Conservation (phyloP, 2,888 invertebrate species). For the Clunio marinus region DNA sequence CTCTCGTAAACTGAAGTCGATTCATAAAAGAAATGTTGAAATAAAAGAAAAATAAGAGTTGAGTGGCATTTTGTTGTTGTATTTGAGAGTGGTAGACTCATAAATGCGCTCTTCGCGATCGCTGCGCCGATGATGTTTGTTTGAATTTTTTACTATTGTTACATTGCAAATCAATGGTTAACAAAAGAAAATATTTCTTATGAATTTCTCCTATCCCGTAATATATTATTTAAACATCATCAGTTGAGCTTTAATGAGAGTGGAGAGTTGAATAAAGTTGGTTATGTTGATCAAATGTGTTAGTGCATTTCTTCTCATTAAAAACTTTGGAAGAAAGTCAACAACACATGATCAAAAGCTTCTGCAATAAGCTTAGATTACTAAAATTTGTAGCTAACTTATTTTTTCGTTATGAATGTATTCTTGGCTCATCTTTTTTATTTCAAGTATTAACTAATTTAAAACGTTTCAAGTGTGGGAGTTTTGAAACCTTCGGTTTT, state of each 20-base stretch:
- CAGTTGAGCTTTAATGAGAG: background rate
- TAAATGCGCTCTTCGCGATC: background rate
- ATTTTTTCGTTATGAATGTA: too few species aligned
- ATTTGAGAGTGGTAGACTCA: slow-evolving; percentile 26
- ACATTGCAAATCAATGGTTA: too few species aligned
- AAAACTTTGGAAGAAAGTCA: background rate
- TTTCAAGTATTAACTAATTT: too few species aligned
- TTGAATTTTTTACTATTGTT: background rate
- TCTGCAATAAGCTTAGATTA: too few species aligned
- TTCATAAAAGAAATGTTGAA: slow-evolving; percentile 33
- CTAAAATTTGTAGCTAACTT: too few species aligned
- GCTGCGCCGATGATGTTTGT: background rate
- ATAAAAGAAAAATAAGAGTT: slow-evolving; percentile 19
- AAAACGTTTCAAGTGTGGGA: too few species aligned
- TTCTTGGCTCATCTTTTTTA: too few species aligned
- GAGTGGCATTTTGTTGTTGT: slow-evolving; percentile 19
- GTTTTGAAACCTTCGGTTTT: too few species aligned
- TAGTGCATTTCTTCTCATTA: background rate
- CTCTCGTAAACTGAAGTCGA: slow-evolving; percentile 37
- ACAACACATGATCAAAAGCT: background rate
- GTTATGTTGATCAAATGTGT: background rate
- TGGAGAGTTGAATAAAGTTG: background rate
- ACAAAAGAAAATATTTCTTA: too few species aligned
- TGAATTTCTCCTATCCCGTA: background rate
- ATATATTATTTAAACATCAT: background rate